Evolutionary conservation across 2,888 invertebrate species (phyloP), one percentile per base, ranked within the genome.

Genomic region (Entomobrya multifasciata): DNA sequence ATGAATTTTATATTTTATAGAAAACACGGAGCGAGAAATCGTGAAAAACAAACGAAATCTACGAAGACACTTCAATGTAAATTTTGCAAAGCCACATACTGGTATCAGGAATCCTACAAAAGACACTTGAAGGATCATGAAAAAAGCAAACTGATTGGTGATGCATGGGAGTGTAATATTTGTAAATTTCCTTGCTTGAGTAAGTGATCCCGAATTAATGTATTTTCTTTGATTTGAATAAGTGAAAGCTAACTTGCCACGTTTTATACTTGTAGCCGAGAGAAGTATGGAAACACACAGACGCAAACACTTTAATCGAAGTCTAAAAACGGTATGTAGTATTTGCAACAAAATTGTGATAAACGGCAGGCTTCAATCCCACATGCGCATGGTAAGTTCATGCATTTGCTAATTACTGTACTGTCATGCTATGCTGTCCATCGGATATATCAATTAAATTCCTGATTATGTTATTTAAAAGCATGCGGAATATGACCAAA

Each of bases 111-210:
- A 2, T n/a, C 52, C 0, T 80, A 20, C 10, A 52, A 41, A 25
- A 36, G 27, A 30, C 80, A 80, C 22, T 20, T 80, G 52, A 13
- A 22, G 0, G 47, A 67, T 41, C 80, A 80, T 25, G 22, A 67
- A 41, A 8, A 60, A 36, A 80, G 67, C 15, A 22, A 78, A 17
- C 13, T 47, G n/a, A 47, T 47, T 11, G 47, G 49, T 13, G 25
- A 22, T 0, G 17, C 41, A 5, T 67, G 47, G 65, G 80, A 80
- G 27, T 80, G 80, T 20, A 27, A 36, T 10, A 41, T 67, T 17
- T 80, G 80, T 25, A 10, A 11, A 5, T 80, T 67, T 55, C 80
- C 80, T 15, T 80, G 80, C 30, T 30, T 49, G 6, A 67, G 80
- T 80, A 80, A 49, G 80, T 15, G 22, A 22, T 25, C 11, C 47